phyloP scores from a whole-genome alignment of 2,797 vertebrate genomes.

The Lepilemur ruficaudatus region DNA sequence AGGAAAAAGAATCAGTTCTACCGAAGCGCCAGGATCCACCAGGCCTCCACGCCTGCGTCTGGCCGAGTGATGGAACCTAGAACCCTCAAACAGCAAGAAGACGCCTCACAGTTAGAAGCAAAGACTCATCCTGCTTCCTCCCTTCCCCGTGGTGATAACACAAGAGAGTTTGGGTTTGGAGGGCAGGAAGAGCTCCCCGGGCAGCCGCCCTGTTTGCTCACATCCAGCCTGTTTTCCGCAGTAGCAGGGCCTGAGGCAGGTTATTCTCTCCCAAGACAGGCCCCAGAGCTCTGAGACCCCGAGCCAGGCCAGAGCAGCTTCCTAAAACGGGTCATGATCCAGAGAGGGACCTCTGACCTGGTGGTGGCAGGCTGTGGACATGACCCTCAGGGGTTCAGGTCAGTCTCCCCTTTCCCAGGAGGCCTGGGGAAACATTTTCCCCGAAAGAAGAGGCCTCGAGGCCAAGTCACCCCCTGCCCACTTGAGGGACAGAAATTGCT shows the following conservation, averaged over 20 bases:
- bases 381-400: neutral
- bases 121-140: neutral
- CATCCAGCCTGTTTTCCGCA: neutral
- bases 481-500: neutral
- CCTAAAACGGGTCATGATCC: neutral
- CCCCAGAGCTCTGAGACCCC: neutral
- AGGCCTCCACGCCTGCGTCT: neutral
- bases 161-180: neutral
- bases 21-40: neutral
- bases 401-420: neutral
- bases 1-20: neutral
- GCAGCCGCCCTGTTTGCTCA: neutral
- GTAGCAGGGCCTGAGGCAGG: neutral
- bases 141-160: neutral
- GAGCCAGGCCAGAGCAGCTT: neutral
- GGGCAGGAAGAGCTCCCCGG: neutral
- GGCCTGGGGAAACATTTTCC: neutral
- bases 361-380: accelerated
- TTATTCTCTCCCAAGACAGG: neutral
- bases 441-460: neutral
- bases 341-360: neutral
- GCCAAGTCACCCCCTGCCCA: neutral
- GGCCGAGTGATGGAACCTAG: neutral
- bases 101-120: neutral
- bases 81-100: neutral